These are phyloP conservation scores for Eulemur mongoz DNA, from an alignment of 2,797 vertebrate genomes.

Conservation along the genomic window DNA sequence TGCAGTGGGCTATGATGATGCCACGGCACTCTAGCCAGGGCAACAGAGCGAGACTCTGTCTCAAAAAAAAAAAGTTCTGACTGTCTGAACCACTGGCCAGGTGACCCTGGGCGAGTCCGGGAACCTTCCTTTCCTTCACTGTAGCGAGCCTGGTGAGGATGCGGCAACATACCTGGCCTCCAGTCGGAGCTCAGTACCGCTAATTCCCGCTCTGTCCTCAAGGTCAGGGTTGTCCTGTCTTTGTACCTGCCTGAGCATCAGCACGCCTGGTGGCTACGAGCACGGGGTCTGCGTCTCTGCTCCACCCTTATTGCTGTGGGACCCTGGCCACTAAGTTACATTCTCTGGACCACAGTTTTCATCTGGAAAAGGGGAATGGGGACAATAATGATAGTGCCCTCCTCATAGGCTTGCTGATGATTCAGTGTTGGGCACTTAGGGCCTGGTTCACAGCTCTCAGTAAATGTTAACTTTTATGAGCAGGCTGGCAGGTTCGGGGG, in stretches of 20 bases:
- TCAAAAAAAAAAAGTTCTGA: neutral
- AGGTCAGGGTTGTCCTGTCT: neutral
- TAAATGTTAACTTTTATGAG: neutral
- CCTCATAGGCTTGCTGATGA: neutral
- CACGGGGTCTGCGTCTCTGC: neutral
- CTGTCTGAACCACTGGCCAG: neutral
- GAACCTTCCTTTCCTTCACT: neutral
- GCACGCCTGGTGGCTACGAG: fast-evolving
- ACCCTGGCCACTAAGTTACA: neutral
- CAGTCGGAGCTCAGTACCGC: fast-evolving
- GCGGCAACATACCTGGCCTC: neutral
- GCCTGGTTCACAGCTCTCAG: neutral
- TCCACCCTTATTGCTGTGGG: neutral
- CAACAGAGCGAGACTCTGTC: too few species aligned
- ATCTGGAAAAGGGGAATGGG: neutral
- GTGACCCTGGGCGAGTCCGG: neutral
- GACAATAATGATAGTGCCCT: neutral
- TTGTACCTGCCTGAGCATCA: neutral
- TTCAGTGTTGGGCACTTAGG: neutral
- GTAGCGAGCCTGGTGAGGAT: neutral
- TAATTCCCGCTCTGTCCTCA: neutral
- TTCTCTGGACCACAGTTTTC: neutral
- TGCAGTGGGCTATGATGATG: too few species aligned
- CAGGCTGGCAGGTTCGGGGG: neutral
- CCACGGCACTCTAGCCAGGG: too few species aligned